Evolutionary conservation across 53 echinoderm and acorn worm species (phyloP).

Genomic region (Stichopus horrens): DNA sequence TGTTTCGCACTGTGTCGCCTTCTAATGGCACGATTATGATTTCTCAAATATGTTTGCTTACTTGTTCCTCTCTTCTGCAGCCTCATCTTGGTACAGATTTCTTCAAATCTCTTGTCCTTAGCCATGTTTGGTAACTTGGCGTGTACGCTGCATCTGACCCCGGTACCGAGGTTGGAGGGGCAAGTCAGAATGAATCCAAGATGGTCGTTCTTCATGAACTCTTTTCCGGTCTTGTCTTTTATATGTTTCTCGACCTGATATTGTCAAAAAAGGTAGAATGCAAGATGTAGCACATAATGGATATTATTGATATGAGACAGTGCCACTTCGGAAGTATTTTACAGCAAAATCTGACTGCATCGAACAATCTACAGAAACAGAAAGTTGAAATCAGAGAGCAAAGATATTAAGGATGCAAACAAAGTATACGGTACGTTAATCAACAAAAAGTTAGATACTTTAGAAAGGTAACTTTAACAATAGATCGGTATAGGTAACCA

Average conservation of each 20-base stretch:
- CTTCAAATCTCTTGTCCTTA: constrained; percentile 66
- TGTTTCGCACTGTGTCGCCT: no score
- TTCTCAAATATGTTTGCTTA: constrained; percentile 42
- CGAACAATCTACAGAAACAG: neutral
- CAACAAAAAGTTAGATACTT: no score
- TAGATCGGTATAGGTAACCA: no score
- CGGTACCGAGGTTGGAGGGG: constrained; percentile 96
- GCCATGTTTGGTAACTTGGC: constrained; percentile 67
- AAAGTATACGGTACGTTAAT: no score
- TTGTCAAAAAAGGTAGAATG: neutral
- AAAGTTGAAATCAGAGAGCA: no score
- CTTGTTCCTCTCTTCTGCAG: constrained; percentile 97
- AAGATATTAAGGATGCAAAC: no score
- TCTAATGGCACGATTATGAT: no score
- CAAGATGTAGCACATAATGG: neutral
- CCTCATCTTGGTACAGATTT: constrained; percentile 79
- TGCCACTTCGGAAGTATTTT: no score
- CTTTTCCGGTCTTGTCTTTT: constrained; percentile 62
- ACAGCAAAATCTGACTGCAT: neutral
- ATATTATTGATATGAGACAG: no score
- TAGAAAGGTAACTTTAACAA: no score
- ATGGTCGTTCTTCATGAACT: constrained; percentile 90
- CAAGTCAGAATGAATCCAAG: constrained; percentile 95
- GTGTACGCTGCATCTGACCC: constrained; percentile 90
- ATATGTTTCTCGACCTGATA: constrained; percentile 69